Evolutionary conservation across 2,113 vertebrate species (phyloP).

Genomic region (Cryptomyrus ogoouensis): DNA sequence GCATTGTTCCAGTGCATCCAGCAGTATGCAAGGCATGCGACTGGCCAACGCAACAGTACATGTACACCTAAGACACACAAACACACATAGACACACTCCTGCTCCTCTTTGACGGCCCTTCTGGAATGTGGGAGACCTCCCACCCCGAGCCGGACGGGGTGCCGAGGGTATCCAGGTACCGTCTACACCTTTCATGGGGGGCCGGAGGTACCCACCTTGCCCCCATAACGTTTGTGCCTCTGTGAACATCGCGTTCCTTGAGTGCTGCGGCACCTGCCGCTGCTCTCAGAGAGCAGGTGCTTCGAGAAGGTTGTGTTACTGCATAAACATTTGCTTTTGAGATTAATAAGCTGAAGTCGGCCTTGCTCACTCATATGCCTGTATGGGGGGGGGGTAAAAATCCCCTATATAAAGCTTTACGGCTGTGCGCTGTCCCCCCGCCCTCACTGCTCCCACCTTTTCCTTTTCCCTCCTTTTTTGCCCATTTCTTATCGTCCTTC

Average conservation of each 20-base stretch:
- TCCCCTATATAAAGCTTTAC: background rate
- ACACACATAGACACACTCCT: background rate
- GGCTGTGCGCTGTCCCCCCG: background rate
- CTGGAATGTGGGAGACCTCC: background rate
- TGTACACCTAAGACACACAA: background rate
- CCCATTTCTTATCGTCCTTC: background rate
- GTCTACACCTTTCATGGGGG: background rate
- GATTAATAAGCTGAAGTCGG: constrained; percentile 57
- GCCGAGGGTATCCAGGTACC: background rate
- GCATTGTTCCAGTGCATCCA: background rate
- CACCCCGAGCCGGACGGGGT: background rate
- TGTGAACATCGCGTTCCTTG: background rate
- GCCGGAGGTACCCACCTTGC: background rate
- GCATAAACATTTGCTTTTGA: constrained; percentile 57
- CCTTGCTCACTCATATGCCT: background rate
- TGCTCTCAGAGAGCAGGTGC: constrained; percentile 59
- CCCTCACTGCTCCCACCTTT: background rate
- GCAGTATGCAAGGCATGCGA: background rate
- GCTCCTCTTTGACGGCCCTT: background rate
- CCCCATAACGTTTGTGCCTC: background rate
- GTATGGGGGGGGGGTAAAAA: background rate
- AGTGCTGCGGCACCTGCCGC: constrained; percentile 56
- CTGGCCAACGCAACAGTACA: background rate
- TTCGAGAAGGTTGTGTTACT: constrained; percentile 47
- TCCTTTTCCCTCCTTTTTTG: background rate